Conservation (phyloP, 2,113 vertebrate genomes). For the Pagrus major region DNA sequence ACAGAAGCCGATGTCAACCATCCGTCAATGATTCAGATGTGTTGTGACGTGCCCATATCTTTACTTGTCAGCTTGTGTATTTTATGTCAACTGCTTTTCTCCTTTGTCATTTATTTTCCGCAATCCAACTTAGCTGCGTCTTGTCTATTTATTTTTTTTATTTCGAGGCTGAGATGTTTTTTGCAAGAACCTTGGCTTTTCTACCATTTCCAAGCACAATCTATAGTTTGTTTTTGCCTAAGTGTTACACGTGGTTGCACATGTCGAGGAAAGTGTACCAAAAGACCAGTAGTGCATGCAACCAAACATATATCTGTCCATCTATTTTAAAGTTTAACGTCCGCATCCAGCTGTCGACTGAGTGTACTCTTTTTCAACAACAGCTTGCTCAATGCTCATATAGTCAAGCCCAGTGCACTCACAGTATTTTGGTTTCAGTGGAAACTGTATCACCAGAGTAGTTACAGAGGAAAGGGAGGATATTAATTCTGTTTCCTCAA, state of each 20-base stretch:
- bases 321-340: neutral
- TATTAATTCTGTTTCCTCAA: neutral
- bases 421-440: neutral
- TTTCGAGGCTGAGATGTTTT: slow-evolving; percentile 2
- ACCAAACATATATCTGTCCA: neutral
- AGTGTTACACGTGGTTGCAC: neutral
- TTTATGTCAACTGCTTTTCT: slow-evolving; percentile 14
- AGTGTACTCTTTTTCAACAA: neutral
- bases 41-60: slow-evolving; percentile 24
- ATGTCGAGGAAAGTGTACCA: neutral
- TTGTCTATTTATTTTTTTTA: neutral
- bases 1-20: slow-evolving; percentile 43
- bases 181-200: neutral
- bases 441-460: neutral
- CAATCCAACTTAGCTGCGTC: neutral
- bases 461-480: neutral
- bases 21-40: slow-evolving; percentile 46
- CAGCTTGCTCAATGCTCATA: neutral
- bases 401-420: neutral
- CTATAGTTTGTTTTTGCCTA: neutral
- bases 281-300: neutral
- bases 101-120: slow-evolving; percentile 23
- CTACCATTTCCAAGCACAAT: neutral
- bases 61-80: slow-evolving; percentile 31
- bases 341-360: neutral